Conservation (phyloP, 1,140 invertebrate genomes). For the Drosophila watanabei region DNA sequence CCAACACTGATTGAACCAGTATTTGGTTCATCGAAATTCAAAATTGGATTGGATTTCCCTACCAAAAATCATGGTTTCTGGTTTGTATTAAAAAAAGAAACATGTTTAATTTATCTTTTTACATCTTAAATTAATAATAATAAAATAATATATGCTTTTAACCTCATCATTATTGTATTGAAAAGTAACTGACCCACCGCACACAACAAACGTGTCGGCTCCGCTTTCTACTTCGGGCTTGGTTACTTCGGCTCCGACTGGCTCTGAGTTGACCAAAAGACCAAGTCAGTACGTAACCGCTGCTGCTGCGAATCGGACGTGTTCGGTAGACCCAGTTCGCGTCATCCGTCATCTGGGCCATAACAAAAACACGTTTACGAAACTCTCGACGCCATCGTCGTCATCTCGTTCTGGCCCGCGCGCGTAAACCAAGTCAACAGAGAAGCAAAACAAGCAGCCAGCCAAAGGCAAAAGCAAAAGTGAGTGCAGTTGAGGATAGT, state of each 20-base stretch:
- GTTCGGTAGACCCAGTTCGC: slow-evolving; percentile 9
- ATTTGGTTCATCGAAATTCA: slow-evolving; percentile 28
- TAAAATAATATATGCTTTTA: not conserved
- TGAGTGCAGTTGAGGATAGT: slow-evolving; percentile 60
- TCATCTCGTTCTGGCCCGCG: slow-evolving; percentile 56
- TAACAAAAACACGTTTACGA: slow-evolving; percentile 68
- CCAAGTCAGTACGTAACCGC: slow-evolving; percentile 63
- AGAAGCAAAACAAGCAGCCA: slow-evolving; percentile 42
- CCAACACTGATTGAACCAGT: slow-evolving; percentile 29
- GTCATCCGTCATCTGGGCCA: slow-evolving; percentile 1
- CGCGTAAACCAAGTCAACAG: slow-evolving; percentile 54
- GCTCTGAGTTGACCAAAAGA: slow-evolving; percentile 49
- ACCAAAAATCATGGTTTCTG: not conserved
- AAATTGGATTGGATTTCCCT: slow-evolving; percentile 2
- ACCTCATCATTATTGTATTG: not conserved
- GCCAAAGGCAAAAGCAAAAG: slow-evolving; percentile 51
- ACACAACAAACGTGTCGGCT: slow-evolving; percentile 23
- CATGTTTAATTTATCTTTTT: not conserved
- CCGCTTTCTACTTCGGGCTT: slow-evolving; percentile 26
- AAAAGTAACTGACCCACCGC: slow-evolving; percentile 6
- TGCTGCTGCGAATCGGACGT: slow-evolving; percentile 53
- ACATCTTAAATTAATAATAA: not conserved
- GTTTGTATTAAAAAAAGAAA: not conserved
- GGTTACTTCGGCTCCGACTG: slow-evolving; percentile 30
- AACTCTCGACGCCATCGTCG: slow-evolving; percentile 51